A percentile compares a stretch with the other conserved stretches of the same genome.
These are phyloP conservation scores for Cheirogaleus medius DNA, from an alignment of 2,113 vertebrate genomes.

Conservation along the genomic window DNA sequence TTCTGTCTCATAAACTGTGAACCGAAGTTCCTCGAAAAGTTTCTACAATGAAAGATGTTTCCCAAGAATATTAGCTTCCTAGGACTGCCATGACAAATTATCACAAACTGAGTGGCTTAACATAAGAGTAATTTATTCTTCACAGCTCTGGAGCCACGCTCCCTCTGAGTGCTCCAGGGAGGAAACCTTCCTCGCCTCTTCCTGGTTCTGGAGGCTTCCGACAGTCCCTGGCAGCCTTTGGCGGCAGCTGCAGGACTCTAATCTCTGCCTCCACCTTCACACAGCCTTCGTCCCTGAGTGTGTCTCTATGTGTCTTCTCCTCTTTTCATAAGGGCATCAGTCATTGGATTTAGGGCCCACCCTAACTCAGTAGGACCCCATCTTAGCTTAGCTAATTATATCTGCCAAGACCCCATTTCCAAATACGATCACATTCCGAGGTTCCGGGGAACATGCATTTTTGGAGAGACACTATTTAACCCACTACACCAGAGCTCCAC, in stretches of 20 bases:
- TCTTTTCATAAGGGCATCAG: background rate
- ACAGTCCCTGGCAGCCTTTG: background rate
- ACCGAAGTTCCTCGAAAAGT: background rate
- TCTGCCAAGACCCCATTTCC: background rate
- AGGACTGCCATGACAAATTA: background rate
- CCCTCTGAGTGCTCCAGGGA: background rate
- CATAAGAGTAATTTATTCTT: background rate
- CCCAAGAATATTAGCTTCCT: background rate
- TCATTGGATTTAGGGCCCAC: background rate
- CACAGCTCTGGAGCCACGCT: background rate
- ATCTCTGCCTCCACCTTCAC: background rate
- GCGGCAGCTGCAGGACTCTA: rapidly evolving
- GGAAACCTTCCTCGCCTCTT: background rate
- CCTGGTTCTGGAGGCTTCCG: background rate
- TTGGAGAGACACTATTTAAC: background rate
- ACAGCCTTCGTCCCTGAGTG: background rate
- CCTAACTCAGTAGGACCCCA: background rate
- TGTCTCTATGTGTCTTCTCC: background rate
- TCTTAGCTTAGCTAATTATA: background rate
- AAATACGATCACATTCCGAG: background rate
- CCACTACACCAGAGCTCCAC: rapidly evolving
- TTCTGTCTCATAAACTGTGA: background rate
- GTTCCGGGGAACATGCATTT: background rate
- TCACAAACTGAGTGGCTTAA: background rate
- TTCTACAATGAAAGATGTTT: background rate